These are phyloP conservation scores for Amyelois transitella DNA, from an alignment of 1,140 invertebrate species.

Conservation along the genomic window DNA sequence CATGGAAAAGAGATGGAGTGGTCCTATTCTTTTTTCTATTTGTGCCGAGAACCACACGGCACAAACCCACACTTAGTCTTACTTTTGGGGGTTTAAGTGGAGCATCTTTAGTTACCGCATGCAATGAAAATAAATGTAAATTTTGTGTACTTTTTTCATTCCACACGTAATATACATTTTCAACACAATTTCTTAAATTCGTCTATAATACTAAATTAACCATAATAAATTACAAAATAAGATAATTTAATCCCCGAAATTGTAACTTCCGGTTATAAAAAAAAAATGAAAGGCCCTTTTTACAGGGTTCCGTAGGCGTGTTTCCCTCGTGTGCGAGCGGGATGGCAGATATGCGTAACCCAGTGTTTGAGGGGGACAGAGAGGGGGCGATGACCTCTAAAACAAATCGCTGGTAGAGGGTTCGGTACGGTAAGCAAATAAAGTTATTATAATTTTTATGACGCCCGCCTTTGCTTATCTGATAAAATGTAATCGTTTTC, in stretches of 20 bases:
- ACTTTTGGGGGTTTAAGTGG: no score
- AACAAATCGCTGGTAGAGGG: slow-evolving; percentile 71
- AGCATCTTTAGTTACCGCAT: no score
- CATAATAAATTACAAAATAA: not conserved
- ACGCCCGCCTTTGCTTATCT: not conserved
- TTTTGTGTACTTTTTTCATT: no score
- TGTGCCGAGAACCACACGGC: no score
- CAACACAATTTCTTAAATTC: not conserved
- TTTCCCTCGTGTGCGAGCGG: slow-evolving; percentile 50
- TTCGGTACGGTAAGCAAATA: slow-evolving; percentile 57
- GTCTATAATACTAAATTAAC: not conserved
- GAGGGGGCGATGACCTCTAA: slow-evolving; percentile 69
- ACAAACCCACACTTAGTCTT: no score
- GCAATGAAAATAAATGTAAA: no score
- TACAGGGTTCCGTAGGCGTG: slow-evolving; percentile 49
- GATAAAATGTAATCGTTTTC: not conserved
- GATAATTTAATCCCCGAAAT: slow-evolving; percentile 25
- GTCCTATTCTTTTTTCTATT: no score
- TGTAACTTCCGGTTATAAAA: slow-evolving; percentile 25
- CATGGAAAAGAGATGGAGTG: no score
- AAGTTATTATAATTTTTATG: slow-evolving; percentile 7
- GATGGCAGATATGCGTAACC: slow-evolving; percentile 34
- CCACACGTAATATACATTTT: no score
- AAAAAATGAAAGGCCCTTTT: slow-evolving; percentile 42
- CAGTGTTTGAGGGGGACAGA: slow-evolving; percentile 41